These are phyloP conservation scores for Sapajus apella DNA, from an alignment of 2,113 vertebrate species.

Conservation along the genomic window DNA sequence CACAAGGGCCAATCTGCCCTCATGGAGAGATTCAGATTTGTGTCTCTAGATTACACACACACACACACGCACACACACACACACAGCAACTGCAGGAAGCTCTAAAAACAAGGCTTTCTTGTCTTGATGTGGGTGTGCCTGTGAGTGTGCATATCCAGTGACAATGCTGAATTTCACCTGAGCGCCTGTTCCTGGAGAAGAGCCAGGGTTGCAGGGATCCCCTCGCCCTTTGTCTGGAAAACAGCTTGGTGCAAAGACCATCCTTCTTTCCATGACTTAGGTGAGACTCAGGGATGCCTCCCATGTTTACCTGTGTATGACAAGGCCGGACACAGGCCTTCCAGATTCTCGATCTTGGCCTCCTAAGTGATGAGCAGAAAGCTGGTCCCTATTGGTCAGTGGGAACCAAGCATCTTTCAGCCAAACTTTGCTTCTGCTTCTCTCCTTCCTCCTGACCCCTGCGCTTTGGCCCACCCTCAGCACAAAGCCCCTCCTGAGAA, in stretches of 20 bases:
- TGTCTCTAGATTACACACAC: background rate
- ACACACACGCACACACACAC: background rate
- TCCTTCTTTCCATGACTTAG: background rate
- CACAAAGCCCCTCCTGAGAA: background rate
- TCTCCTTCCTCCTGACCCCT: background rate
- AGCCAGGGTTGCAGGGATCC: background rate
- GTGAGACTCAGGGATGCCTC: background rate
- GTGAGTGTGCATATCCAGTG: rapidly evolving
- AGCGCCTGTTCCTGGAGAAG: background rate
- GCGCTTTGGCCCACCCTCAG: background rate
- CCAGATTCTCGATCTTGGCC: background rate
- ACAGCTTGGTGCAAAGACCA: background rate
- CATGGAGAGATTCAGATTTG: background rate
- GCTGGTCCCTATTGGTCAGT: background rate
- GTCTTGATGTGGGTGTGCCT: background rate
- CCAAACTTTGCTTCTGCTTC: background rate
- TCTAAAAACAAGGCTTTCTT: background rate
- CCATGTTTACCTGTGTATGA: rapidly evolving
- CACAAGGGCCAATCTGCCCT: background rate
- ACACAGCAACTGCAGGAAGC: background rate
- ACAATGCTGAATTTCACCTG: background rate
- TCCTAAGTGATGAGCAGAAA: background rate
- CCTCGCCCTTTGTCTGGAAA: background rate
- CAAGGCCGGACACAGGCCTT: background rate
- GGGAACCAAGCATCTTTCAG: background rate